These are phyloP conservation scores for Lithobius niger DNA, from an alignment of 1,140 invertebrate species.

Conservation along the genomic window DNA sequence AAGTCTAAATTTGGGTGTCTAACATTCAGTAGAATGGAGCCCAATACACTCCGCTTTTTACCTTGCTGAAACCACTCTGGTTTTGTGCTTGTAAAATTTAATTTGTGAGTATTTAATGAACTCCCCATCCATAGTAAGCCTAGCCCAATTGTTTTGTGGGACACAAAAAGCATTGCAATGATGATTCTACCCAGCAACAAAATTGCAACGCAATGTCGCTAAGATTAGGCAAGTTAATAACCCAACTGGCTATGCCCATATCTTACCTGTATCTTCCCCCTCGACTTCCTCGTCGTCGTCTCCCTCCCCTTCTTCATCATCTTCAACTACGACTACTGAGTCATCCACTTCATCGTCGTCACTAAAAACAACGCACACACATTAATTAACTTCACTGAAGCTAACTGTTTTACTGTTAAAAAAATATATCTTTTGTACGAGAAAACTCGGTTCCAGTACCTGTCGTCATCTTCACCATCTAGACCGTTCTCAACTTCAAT, in stretches of 20 bases:
- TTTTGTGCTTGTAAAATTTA: not conserved
- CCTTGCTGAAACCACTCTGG: no score
- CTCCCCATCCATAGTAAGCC: not conserved
- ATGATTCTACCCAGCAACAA: no score
- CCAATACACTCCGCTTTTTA: no score
- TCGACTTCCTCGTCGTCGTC: constrained; percentile 41
- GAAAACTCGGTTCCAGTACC: constrained; percentile 27
- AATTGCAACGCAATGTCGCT: no score
- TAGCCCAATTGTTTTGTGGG: not conserved
- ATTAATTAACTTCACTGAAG: not conserved
- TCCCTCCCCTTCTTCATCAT: constrained; percentile 31
- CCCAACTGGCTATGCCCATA: constrained; percentile 15
- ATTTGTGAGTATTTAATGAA: not conserved
- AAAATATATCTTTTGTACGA: constrained; percentile 1
- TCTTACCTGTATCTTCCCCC: constrained; percentile 31
- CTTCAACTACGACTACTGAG: constrained; percentile 24
- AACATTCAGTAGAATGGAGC: no score
- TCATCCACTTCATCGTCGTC: constrained; percentile 32
- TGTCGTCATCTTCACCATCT: constrained; percentile 39
- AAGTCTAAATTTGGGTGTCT: no score
- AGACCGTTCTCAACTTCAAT: constrained; percentile 53
- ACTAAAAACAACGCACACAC: constrained; percentile 1
- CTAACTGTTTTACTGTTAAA: not conserved
- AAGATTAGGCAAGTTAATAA: not conserved
- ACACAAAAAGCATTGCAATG: not conserved